Conservation (phyloP, 2,888 invertebrate genomes). For the Tillus elongatus region DNA sequence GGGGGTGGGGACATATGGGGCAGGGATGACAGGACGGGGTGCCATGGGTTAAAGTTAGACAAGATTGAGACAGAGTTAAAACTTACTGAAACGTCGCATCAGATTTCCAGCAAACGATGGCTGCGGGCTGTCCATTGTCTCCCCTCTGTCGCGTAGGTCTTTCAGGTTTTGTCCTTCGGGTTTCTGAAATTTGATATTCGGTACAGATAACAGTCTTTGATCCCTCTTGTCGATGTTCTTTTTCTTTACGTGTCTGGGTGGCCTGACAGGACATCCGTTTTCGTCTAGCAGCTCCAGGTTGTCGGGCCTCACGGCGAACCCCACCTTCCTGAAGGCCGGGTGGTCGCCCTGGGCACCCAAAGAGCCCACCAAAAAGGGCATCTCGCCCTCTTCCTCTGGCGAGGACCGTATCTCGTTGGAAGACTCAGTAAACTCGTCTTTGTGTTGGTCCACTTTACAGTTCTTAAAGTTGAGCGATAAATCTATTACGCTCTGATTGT, state of each 20-base stretch:
- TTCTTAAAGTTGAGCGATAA: slow-evolving; percentile 14
- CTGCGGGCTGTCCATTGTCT: slow-evolving; percentile 34
- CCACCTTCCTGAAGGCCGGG: slow-evolving; percentile 22
- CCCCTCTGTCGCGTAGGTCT: slow-evolving; percentile 50
- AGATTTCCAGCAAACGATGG: slow-evolving; percentile 63
- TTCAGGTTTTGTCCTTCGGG: slow-evolving; percentile 44
- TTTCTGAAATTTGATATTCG: slow-evolving; percentile 58
- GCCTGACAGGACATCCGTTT: slow-evolving; percentile 47
- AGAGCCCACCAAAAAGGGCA: slow-evolving; percentile 30
- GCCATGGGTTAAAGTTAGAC: no score
- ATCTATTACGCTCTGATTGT: slow-evolving; percentile 25
- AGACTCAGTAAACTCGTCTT: slow-evolving; percentile 39
- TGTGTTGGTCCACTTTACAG: slow-evolving; percentile 21
- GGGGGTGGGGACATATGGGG: slow-evolving; percentile 7
- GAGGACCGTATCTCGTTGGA: slow-evolving; percentile 38
- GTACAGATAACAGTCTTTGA: slow-evolving; percentile 65
- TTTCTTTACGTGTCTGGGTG: slow-evolving; percentile 46
- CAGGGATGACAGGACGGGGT: slow-evolving; percentile 6
- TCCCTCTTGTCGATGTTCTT: slow-evolving; percentile 46
- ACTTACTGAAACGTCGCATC: slow-evolving; percentile 86
- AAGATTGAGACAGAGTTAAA: slow-evolving; percentile 39
- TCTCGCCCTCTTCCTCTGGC: slow-evolving; percentile 24
- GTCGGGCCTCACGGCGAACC: slow-evolving; percentile 47
- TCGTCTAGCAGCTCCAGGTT: slow-evolving; percentile 53
- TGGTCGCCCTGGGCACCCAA: slow-evolving; percentile 29